Evolutionary conservation across 2,113 vertebrate species (phyloP), one percentile per base, ranked within the genome.

Genomic region (Eurypyga helias): DNA sequence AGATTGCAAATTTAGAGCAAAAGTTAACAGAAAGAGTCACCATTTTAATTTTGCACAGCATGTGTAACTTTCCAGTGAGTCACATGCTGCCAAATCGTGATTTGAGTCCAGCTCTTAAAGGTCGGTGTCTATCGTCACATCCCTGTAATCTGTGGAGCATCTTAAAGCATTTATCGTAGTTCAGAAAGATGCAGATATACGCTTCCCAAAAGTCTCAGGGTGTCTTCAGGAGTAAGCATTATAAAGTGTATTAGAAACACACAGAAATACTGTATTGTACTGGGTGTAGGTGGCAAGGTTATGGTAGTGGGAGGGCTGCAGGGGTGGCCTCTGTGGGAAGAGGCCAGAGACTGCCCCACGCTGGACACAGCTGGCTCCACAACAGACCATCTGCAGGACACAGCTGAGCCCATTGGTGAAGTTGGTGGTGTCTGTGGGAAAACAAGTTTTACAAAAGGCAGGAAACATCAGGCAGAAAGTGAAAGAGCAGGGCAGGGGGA

Each of bases 401-500:
- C 17, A 55, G 29, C 43, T 12, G 43, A 67, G 20, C 13, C 23
- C 13, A 5, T 8, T 0, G 0, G 29, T 84, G 26, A 57, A 52
- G 36, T 0, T 65, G 16, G 6, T 38, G 29, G 38, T n/a, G 13
- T 87, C 23, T 51, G 19, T 72, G 38, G 43, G 31, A 73, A 90
- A 80, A 31, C 1, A 21, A 4, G 9, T 15, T 76, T 72, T 41
- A 60, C 25, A 51, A 78, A 83, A 62, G 20, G 13, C 8, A 49
- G 62, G 89, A 89, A 45, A 66, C 7, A 55, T 23, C 31, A 19
- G 11, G 41, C 5, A 57, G 24, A 61, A 20, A 29, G 18, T 28
- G 33, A 48, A 36, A 9, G 4, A 2, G 16, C 17, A 1, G 2
- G 15, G 3, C 3, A 13, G 7, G 17, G 29, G 1, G 13, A 29